Evolutionary conservation across 2,797 vertebrate species (phyloP).

Genomic region (Hapalemur alaotrensis): DNA sequence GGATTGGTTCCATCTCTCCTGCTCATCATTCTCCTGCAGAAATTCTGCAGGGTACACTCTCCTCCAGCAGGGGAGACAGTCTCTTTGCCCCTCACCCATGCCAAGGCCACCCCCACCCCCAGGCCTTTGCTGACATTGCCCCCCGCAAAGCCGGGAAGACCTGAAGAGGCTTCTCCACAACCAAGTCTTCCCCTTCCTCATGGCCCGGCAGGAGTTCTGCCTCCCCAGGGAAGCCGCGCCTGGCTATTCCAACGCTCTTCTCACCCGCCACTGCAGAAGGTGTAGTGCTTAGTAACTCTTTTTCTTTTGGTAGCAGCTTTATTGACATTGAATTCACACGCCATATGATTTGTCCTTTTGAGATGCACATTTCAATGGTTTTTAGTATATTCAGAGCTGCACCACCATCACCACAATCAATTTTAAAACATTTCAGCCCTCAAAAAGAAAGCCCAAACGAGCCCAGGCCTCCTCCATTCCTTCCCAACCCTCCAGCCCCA

Average conservation of each 20-base stretch:
- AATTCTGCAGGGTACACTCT: neutral
- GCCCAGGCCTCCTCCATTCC: neutral
- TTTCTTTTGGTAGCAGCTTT: neutral
- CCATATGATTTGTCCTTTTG: neutral
- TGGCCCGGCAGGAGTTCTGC: neutral
- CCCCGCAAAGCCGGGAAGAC: neutral
- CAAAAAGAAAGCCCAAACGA: neutral
- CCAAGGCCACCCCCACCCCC: neutral
- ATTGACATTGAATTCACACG: neutral
- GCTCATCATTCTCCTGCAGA: neutral
- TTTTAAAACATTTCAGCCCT: neutral
- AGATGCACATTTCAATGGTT: neutral
- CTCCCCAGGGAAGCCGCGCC: neutral
- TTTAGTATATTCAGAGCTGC: neutral
- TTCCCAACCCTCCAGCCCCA: neutral
- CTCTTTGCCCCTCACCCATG: no score
- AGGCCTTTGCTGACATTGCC: neutral
- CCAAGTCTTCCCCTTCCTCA: rapidly evolving
- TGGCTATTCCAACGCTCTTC: neutral
- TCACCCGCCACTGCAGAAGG: neutral
- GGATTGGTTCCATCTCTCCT: neutral
- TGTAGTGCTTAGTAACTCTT: neutral
- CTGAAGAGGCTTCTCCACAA: neutral
- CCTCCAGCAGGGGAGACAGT: neutral
- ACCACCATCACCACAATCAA: neutral